Percentiles rank a stretch among this genome's conserved stretches.
These are phyloP conservation scores for Ips typographus DNA, from an alignment of 1,140 invertebrate species.

Conservation along the genomic window DNA sequence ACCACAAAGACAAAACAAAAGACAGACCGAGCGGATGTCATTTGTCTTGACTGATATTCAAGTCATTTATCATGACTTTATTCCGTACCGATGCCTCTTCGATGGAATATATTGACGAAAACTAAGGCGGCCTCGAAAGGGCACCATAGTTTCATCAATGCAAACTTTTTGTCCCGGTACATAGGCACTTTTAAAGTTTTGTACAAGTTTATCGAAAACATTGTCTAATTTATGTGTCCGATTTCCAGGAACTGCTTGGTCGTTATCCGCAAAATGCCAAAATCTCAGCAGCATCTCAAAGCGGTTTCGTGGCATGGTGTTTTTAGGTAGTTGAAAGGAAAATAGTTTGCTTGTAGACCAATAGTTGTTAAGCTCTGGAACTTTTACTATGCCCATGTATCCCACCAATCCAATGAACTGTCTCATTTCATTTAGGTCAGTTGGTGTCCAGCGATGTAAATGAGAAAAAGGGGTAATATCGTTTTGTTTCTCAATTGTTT, in stretches of 20 bases:
- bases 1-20: no score
- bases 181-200: slow-evolving; percentile 35
- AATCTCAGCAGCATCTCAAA: slow-evolving; percentile 28
- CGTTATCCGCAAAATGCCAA: slow-evolving; percentile 31
- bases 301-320: slow-evolving; percentile 26
- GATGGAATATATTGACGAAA: slow-evolving; percentile 46
- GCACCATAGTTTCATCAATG: slow-evolving; percentile 47
- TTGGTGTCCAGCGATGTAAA: slow-evolving; percentile 14
- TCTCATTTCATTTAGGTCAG: slow-evolving; percentile 23
- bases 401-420: slow-evolving; percentile 14
- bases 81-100: slow-evolving; percentile 45
- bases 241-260: background rate
- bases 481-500: slow-evolving; percentile 11
- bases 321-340: background rate
- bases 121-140: slow-evolving; percentile 43
- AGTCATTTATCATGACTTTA: no score
- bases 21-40: no score
- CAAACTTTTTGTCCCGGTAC: slow-evolving; percentile 41
- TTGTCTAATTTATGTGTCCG: slow-evolving; percentile 13
- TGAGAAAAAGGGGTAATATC: slow-evolving; percentile 14
- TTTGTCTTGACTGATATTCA: no score
- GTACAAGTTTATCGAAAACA: slow-evolving; percentile 12
- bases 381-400: slow-evolving; percentile 25
- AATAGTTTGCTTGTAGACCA: background rate
- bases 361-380: slow-evolving; percentile 17